Base-by-base conservation (phyloP, 2,888 invertebrate genomes). In the Phortica okadai region DNA sequence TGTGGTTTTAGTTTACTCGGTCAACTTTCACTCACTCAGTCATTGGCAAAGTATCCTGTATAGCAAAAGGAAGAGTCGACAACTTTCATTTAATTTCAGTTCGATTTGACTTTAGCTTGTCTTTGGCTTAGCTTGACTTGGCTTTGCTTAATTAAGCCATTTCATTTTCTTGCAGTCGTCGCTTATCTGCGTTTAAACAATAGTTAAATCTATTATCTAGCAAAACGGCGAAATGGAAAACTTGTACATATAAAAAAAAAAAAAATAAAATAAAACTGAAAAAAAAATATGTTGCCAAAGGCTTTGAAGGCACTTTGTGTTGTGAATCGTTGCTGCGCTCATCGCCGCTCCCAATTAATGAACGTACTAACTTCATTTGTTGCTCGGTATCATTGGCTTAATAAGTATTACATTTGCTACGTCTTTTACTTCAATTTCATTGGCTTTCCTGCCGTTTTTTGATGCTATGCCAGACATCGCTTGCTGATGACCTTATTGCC, bases 331-430 rank as follows among this genome's bases (percentile, higher is more conserved):
- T 54, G 64, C 62, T 16, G 41, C 50, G 41, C 25, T 76, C 73
- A 76, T 70, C 78, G 85, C 44, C 85, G 84, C 85, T 85, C 85
- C 81, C 85, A 83, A 83, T 85, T 85, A 85, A 85, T 82, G 83
- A 82, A 77, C 73, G 79, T 76, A 66, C 77, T 75, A 75, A 82
- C 85, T 84, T 80, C 80, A 84, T 81, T 83, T 84, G 80, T 78
- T 78, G 69, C 69, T 45, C 42, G 16, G 69, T 1, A 8, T 69
- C 50, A 45, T 21, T 45, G 50, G 45, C 33, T 45, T 69, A 69
- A 69, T 69, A 69, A 69, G 69, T 69, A 69, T 69, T 69, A 16
- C 69, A 45, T 69, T 66, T 21, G 25, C 16, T 66, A 41, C 41
- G 69, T 69, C 45, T 69, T 67, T 67, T 44, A 14, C 8, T 33